Conservation (phyloP, 2,888 invertebrate species). For the Cinara cedri region DNA sequence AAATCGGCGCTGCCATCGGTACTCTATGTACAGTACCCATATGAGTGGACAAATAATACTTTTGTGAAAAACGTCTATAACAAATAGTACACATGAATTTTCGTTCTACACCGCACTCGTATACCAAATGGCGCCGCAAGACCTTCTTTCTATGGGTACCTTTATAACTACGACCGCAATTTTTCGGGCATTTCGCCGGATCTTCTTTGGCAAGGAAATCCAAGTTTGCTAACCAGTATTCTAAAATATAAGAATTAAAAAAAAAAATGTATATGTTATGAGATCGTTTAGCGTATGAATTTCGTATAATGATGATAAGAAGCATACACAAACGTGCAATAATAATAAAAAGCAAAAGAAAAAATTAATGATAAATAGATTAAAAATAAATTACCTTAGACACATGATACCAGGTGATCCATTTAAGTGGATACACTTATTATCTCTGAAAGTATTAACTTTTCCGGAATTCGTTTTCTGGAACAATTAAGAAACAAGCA, state of each 20-base stretch:
- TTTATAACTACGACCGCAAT: constrained; percentile 56
- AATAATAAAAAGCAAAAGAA: background rate
- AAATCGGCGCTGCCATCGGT: background rate
- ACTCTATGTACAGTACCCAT: constrained; percentile 62
- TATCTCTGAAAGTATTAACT: no score
- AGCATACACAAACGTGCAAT: background rate
- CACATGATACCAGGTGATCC: no score
- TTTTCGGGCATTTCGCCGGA: constrained; percentile 53
- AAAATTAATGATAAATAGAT: background rate
- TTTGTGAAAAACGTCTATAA: constrained; percentile 47
- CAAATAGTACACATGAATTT: constrained; percentile 58
- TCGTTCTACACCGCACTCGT: constrained; percentile 58
- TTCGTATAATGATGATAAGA: background rate
- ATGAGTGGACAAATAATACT: constrained; percentile 60
- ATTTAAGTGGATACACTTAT: no score
- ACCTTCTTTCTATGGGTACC: constrained; percentile 57
- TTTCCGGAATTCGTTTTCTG: no score
- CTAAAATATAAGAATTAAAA: constrained; percentile 28
- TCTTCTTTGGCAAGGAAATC: constrained; percentile 50
- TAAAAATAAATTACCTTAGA: no score
- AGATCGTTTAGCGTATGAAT: background rate
- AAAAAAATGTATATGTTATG: background rate
- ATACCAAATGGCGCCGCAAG: constrained; percentile 56
- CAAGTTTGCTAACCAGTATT: constrained; percentile 43
- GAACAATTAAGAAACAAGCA: no score